Base-by-base conservation (phyloP, 2,888 invertebrate species). In the Philopedon plagiatum region DNA sequence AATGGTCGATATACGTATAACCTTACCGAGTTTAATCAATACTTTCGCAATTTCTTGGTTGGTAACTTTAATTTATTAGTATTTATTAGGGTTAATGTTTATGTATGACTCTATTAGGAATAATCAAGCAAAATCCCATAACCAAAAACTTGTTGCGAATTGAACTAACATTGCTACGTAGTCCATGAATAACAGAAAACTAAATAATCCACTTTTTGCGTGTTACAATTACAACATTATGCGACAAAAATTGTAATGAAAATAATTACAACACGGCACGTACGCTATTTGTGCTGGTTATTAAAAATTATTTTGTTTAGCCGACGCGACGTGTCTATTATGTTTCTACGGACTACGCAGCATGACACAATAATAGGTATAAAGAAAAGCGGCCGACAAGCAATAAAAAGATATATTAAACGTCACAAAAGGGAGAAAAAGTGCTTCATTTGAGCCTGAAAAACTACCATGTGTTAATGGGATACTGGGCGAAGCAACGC, bases 331-430 rank as follows among this genome's bases (percentile, higher is more conserved):
- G 23, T 19, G 44, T 46, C 23, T 46, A 21, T 46, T 46, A 23
- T 23, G 23, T 23, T 21, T 9, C 21, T 23, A 2, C 21, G 21
- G 23, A 23, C 21, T 46, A 11, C 23, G 46, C 46, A 46, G 23
- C 23, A 46, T 46, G n/a, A 21, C 23, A 21, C 11, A 21, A 46
- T 46, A 46, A 46, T 46, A 46, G n/a, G 15, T 21, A 19, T 46
- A 46, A 46, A 46, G 21, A 11, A 21, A 46, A 21, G 4, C 5
- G 19, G 19, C 44, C n/a, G 46, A n/a, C 46, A n/a, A 19, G n/a
- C 44, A 44, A 44, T 46, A 46, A 46, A 46, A 23, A 23, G n/a
- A 46, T 23, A 46, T 46, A 46, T 46, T 46, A 46, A 46, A 46
- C 23, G 39, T 39, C 39, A 39, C 13, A 15, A 15, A 39, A 39